A percentile compares a stretch with the other conserved stretches of the same genome.
phyloP scores from a whole-genome alignment of 2,113 vertebrate species.

The Xerus inauris region DNA sequence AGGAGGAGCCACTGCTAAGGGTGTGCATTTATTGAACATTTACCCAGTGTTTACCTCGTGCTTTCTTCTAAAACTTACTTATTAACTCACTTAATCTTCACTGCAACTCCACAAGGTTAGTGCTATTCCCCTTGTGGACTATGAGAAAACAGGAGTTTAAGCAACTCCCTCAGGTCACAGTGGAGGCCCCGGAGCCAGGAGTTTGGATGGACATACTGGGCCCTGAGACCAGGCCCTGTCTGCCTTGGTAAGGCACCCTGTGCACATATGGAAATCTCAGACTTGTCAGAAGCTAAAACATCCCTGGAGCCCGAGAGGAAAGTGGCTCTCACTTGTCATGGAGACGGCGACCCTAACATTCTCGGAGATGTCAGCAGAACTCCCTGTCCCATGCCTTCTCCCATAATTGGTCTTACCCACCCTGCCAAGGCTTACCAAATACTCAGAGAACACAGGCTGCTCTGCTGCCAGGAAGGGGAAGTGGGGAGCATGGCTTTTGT shows the following conservation, averaged over 20 bases:
- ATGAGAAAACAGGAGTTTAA: neutral
- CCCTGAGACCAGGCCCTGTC: neutral
- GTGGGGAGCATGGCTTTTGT: no score
- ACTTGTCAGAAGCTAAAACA: neutral
- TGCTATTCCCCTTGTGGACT: accelerated
- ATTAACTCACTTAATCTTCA: neutral
- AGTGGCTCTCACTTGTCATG: neutral
- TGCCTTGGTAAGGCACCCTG: neutral
- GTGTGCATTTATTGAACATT: neutral
- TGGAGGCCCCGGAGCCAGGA: neutral
- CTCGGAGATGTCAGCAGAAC: neutral
- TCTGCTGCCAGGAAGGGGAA: neutral
- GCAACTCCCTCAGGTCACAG: neutral
- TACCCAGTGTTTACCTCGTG: accelerated
- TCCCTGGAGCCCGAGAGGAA: neutral
- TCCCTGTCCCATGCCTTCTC: no score
- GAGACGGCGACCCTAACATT: no score
- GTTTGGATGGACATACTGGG: accelerated
- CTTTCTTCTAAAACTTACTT: neutral
- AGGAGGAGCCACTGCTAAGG: accelerated
- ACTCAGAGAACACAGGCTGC: no score
- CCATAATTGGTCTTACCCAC: neutral
- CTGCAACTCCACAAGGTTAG: neutral
- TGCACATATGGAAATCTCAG: no score
- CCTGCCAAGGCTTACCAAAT: neutral